A percentile compares a stretch with the other conserved stretches of the same genome.
Evolutionary conservation across 2,113 vertebrate genomes (phyloP).

Genomic region (Scophthalmus maximus): DNA sequence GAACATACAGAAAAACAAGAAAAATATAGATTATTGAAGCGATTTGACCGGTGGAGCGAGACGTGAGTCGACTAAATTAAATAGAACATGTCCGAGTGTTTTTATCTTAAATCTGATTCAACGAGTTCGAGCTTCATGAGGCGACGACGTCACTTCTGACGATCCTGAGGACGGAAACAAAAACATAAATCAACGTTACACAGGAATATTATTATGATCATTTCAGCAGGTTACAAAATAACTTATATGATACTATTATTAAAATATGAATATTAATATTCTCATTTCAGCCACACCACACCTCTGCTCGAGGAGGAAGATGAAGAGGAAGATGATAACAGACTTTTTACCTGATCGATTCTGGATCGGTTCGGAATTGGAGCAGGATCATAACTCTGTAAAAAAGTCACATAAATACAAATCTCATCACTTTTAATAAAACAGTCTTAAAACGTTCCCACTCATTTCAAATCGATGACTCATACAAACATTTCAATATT

Average conservation of each 20-base stretch:
- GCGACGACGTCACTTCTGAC: slow-evolving; percentile 95
- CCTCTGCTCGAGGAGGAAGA: too few relatives aligned
- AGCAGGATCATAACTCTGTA: slow-evolving; percentile 81
- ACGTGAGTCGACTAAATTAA: slow-evolving; percentile 86
- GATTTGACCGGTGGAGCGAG: slow-evolving; percentile 81
- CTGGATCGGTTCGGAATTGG: slow-evolving; percentile 80
- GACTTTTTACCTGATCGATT: slow-evolving; percentile 80
- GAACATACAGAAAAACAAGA: slow-evolving; percentile 71
- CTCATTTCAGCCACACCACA: too few relatives aligned
- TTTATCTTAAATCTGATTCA: slow-evolving; percentile 73
- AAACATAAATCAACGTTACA: too few relatives aligned
- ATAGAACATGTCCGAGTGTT: slow-evolving; percentile 80
- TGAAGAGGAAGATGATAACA: background rate
- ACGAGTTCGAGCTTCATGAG: too few relatives aligned
- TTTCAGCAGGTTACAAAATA: too few relatives aligned
- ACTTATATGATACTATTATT: too few relatives aligned
- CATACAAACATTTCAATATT: too few relatives aligned
- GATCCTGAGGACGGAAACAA: slow-evolving; percentile 85
- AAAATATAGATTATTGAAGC: slow-evolving; percentile 73
- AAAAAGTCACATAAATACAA: too few relatives aligned
- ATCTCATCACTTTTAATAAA: background rate
- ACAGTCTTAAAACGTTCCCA: background rate
- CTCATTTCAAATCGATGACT: background rate
- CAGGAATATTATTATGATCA: too few relatives aligned
- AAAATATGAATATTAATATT: too few relatives aligned